Conservation (phyloP, 2,797 vertebrate species). For the Vespertilio murinus region DNA sequence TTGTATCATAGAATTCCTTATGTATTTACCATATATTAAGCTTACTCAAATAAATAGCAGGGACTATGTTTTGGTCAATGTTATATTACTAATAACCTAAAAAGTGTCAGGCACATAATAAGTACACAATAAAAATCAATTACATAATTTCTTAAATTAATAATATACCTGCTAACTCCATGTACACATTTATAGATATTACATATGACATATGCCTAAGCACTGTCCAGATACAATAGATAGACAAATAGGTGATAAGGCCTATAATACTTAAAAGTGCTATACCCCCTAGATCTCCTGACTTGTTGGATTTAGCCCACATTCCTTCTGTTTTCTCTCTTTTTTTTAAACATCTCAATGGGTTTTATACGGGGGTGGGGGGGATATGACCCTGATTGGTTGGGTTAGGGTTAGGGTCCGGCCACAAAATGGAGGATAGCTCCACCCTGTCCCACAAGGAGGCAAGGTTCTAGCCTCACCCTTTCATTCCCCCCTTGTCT, state of each 20-base stretch:
- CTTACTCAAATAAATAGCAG: constrained; percentile 17
- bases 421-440: no score
- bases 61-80: neutral
- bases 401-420: no score
- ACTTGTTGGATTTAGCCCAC: neutral
- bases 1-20: neutral
- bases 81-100: neutral
- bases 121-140: neutral
- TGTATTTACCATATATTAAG: neutral
- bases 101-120: neutral
- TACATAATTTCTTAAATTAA: neutral
- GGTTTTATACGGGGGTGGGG: no score
- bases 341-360: no score
- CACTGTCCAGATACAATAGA: neutral
- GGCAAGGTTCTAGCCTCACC: no score
- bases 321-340: neutral
- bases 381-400: no score
- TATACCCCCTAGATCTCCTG: neutral
- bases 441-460: no score
- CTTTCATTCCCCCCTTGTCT: no score
- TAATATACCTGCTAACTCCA: neutral
- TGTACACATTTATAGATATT: neutral
- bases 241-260: neutral
- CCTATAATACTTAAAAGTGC: neutral
- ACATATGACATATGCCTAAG: neutral